Conservation (phyloP, 2,888 invertebrate species). For the Euzophera pinguis region DNA sequence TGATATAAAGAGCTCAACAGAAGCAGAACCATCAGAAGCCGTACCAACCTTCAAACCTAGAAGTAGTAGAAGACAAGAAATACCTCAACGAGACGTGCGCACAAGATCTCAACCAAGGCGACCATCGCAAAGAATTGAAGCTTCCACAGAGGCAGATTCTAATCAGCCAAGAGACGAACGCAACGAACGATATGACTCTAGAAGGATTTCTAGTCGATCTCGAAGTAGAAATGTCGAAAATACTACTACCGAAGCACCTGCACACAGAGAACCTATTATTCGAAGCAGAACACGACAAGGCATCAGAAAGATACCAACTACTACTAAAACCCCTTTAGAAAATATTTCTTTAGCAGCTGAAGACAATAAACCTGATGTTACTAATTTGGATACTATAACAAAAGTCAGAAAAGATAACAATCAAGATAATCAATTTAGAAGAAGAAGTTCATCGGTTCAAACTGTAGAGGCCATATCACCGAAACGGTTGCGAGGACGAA, state of each 20-base stretch:
- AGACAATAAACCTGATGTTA: conserved; percentile 50
- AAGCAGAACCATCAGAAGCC: conserved; percentile 39
- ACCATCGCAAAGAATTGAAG: conserved; percentile 29
- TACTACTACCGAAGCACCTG: conserved; percentile 32
- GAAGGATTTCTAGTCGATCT: conserved; percentile 55
- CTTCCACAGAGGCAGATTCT: conserved; percentile 32
- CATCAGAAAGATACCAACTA: conserved; percentile 27
- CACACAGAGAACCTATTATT: conserved; percentile 38
- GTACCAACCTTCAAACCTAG: conserved; percentile 52
- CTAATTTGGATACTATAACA: conserved; percentile 46
- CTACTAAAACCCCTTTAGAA: conserved; percentile 36
- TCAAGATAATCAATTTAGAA: conserved; percentile 44
- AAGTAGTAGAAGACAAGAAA: conserved; percentile 49
- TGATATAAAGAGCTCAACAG: conserved; percentile 36
- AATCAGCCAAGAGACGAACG: conserved; percentile 35
- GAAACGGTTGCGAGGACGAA: conserved; percentile 44
- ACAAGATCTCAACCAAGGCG: conserved; percentile 47
- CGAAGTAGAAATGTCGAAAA: conserved; percentile 37
- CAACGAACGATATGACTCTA: conserved; percentile 63
- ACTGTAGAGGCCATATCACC: conserved; percentile 39
- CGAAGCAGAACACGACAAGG: conserved; percentile 45
- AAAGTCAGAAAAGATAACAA: conserved; percentile 43
- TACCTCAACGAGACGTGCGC: conserved; percentile 37
- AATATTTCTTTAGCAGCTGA: conserved; percentile 39
- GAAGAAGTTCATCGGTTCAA: conserved; percentile 46